Evolutionary conservation across 2,113 vertebrate genomes (phyloP).

Genomic region (Felis chaus): DNA sequence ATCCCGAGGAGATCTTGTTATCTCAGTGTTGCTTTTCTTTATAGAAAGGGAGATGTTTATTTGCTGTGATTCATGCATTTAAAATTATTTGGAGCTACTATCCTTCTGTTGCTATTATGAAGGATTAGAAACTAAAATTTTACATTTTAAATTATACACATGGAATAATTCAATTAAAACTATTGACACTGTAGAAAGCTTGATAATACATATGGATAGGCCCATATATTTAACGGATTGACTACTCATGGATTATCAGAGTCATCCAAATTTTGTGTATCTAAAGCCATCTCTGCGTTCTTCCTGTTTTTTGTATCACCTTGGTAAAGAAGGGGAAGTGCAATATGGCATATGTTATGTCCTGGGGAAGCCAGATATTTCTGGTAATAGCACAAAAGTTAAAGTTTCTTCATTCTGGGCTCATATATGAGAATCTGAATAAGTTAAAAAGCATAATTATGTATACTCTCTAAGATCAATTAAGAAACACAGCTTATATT

Average conservation of each 20-base stretch:
- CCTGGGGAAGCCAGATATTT: not conserved
- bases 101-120: not conserved
- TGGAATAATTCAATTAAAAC: not conserved
- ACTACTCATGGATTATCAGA: not conserved
- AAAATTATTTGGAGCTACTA: not conserved
- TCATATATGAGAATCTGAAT: not conserved
- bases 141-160: not conserved
- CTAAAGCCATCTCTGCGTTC: not conserved
- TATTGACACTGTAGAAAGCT: not conserved
- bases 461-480: not conserved
- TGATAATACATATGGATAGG: not conserved
- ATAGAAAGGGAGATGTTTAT: not conserved
- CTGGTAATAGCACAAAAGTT: not conserved
- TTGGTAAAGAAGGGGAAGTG: not conserved
- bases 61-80: not conserved
- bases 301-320: not conserved
- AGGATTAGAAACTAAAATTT: not conserved
- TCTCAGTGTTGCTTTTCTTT: not conserved
- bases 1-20: not conserved
- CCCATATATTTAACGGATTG: not conserved
- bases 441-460: not conserved
- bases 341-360: not conserved
- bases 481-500: not conserved
- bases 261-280: not conserved
- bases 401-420: not conserved